Conservation (phyloP, 2,888 invertebrate species). For the Monochamus alternatus region DNA sequence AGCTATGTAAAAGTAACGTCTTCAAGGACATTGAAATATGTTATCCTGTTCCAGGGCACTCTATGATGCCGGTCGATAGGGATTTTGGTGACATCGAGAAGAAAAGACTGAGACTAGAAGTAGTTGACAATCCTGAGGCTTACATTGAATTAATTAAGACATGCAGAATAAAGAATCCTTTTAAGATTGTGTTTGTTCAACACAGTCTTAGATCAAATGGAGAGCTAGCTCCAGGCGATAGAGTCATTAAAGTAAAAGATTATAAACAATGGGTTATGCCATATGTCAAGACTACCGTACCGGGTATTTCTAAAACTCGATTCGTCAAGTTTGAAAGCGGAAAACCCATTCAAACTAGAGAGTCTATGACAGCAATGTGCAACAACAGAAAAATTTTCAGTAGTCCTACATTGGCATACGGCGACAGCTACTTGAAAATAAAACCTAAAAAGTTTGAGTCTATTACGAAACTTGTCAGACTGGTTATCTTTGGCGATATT, state of each 20-base stretch:
- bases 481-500: slow-evolving; percentile 37
- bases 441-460: slow-evolving; percentile 33
- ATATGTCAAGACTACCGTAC: slow-evolving; percentile 32
- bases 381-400: slow-evolving; percentile 21
- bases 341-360: slow-evolving; percentile 29
- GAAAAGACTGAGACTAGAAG: background rate
- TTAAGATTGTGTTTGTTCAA: slow-evolving; percentile 33
- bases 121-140: background rate
- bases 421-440: slow-evolving; percentile 36
- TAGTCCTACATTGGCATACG: slow-evolving; percentile 33
- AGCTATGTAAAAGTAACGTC: slow-evolving; percentile 13
- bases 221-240: slow-evolving; percentile 29
- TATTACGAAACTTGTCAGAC: slow-evolving; percentile 30
- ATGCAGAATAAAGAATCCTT: slow-evolving; percentile 36
- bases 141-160: slow-evolving; percentile 28
- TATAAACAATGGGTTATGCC: slow-evolving; percentile 34
- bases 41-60: slow-evolving; percentile 54
- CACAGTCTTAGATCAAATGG: slow-evolving; percentile 39
- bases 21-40: slow-evolving; percentile 47
- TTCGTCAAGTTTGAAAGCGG: slow-evolving; percentile 24
- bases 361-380: slow-evolving; percentile 35
- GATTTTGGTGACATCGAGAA: background rate
- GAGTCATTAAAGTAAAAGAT: slow-evolving; percentile 36
- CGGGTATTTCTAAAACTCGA: slow-evolving; percentile 2
- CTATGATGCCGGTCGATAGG: slow-evolving; percentile 51